Evolutionary conservation across 2,888 invertebrate genomes (phyloP).

Genomic region (Hypsopygia costalis): DNA sequence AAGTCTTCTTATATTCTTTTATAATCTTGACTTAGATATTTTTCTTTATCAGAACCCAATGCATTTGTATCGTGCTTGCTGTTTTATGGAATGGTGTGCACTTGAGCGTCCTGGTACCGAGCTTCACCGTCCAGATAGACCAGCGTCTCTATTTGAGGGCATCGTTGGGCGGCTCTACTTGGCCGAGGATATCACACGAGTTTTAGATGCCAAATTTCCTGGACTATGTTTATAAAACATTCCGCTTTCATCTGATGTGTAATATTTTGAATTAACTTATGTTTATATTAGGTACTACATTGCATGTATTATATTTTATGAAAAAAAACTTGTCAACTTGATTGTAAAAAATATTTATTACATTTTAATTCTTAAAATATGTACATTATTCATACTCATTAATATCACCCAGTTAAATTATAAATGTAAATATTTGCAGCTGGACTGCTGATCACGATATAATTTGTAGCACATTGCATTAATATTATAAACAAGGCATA

Average conservation of each 20-base stretch:
- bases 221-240: slow-evolving; percentile 77
- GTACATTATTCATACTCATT: slow-evolving; percentile 12
- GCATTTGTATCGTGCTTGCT: slow-evolving; percentile 87
- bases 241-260: neutral
- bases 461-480: neutral
- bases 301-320: neutral
- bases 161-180: slow-evolving; percentile 89
- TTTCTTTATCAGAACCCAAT: slow-evolving; percentile 83
- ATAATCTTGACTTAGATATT: too few species aligned
- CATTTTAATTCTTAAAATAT: slow-evolving; percentile 23
- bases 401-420: slow-evolving; percentile 20
- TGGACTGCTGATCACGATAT: neutral
- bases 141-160: slow-evolving; percentile 92
- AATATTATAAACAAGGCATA: too few species aligned
- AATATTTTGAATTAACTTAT: too few species aligned
- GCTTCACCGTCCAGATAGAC: slow-evolving; percentile 86
- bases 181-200: slow-evolving; percentile 84
- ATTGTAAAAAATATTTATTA: slow-evolving; percentile 41
- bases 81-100: slow-evolving; percentile 91
- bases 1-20: too few species aligned
- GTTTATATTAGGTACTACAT: too few species aligned
- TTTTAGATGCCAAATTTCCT: slow-evolving; percentile 86
- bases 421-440: slow-evolving; percentile 9
- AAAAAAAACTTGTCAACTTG: slow-evolving; percentile 9
- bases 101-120: slow-evolving; percentile 85